phyloP scores from a whole-genome alignment of 2,888 invertebrate genomes.

The Erpobdella octoculata region DNA sequence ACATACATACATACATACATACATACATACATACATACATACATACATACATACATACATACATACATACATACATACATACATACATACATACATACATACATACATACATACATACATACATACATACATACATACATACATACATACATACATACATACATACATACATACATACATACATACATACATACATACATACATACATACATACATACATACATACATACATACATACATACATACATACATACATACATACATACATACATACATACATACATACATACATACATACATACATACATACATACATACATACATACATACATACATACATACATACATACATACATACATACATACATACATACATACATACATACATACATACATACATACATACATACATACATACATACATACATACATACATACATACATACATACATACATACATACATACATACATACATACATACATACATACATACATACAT shows the following conservation, averaged over 20 bases:
- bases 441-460: conserved; percentile 31
- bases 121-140: neutral
- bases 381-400: conserved; percentile 3
- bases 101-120: conserved; percentile 29
- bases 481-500: conserved; percentile 20
- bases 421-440: conserved; percentile 28
- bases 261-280: conserved; percentile 11
- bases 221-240: conserved; percentile 6
- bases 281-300: neutral
- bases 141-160: neutral
- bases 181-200: neutral
- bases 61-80: conserved; percentile 29
- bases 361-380: conserved; percentile 1
- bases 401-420: conserved; percentile 29
- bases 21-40: conserved; percentile 29
- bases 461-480: conserved; percentile 31
- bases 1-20: conserved; percentile 14
- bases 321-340: conserved; percentile 1
- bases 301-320: conserved; percentile 1
- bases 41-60: conserved; percentile 27
- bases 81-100: conserved; percentile 27
- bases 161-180: neutral
- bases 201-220: conserved; percentile 15
- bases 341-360: neutral
- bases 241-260: conserved; percentile 13